Evolutionary conservation across 2,113 vertebrate species (phyloP).

Genomic region (Nothocercus nigrocapillus): DNA sequence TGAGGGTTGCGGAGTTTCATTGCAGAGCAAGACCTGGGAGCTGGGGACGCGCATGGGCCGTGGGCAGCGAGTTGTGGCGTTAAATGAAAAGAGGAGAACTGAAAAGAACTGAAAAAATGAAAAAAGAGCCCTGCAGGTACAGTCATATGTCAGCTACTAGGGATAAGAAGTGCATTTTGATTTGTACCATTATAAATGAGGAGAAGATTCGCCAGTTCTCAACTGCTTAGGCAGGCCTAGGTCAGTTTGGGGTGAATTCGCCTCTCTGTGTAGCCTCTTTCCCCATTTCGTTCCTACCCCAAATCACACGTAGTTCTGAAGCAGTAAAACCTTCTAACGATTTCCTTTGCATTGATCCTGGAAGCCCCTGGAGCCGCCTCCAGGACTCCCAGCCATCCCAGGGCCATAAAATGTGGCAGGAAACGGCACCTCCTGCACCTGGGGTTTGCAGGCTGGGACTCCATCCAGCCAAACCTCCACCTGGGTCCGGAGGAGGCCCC

Average conservation of each 20-base stretch:
- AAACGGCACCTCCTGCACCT: fast-evolving
- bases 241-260: not conserved
- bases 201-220: not conserved
- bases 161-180: not conserved
- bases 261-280: not conserved
- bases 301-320: not conserved
- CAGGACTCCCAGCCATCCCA: not conserved
- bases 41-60: fast-evolving
- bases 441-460: not conserved
- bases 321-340: not conserved
- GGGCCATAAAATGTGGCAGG: not conserved
- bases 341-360: not conserved
- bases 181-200: not conserved
- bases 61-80: not conserved
- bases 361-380: fast-evolving
- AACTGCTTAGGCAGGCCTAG: not conserved
- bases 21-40: fast-evolving
- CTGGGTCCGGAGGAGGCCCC: not conserved
- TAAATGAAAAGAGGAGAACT: not conserved
- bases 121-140: not conserved
- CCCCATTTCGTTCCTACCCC: not conserved
- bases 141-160: not conserved
- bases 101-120: not conserved
- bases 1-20: not conserved
- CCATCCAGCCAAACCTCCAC: not conserved